A percentile compares a stretch with the other conserved stretches of the same genome.
Evolutionary conservation across 2,888 invertebrate genomes (phyloP).

Genomic region (Antheraea yamamai): DNA sequence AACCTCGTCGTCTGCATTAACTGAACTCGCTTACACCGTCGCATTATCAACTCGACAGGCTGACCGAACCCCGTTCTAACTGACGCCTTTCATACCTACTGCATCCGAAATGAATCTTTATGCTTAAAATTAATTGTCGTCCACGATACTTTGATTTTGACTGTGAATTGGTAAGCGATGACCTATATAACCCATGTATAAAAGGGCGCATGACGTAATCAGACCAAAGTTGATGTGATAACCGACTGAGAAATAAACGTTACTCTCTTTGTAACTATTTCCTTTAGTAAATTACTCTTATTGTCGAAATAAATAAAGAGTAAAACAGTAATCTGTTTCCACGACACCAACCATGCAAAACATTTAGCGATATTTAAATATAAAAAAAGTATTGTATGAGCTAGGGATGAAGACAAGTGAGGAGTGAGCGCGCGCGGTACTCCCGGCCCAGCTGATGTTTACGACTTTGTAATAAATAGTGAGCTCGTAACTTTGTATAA

Average conservation of each 20-base stretch:
- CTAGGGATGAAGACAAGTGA: neutral
- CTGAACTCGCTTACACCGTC: neutral
- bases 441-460: neutral
- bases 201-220: neutral
- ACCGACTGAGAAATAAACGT: neutral
- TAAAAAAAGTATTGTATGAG: no score
- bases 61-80: neutral
- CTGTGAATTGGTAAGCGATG: no score
- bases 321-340: no score
- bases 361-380: no score
- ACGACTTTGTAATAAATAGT: conserved; percentile 6
- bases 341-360: no score
- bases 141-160: no score
- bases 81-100: neutral
- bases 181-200: no score
- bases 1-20: neutral
- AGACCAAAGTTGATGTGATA: neutral
- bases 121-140: no score
- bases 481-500: neutral
- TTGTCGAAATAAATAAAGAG: neutral
- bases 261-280: neutral
- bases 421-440: neutral
- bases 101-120: neutral
- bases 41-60: neutral
- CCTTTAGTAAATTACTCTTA: neutral